Evolutionary conservation across 2,888 invertebrate species (phyloP), one percentile per base, ranked within the genome.

Genomic region (Pimpla rufipes): DNA sequence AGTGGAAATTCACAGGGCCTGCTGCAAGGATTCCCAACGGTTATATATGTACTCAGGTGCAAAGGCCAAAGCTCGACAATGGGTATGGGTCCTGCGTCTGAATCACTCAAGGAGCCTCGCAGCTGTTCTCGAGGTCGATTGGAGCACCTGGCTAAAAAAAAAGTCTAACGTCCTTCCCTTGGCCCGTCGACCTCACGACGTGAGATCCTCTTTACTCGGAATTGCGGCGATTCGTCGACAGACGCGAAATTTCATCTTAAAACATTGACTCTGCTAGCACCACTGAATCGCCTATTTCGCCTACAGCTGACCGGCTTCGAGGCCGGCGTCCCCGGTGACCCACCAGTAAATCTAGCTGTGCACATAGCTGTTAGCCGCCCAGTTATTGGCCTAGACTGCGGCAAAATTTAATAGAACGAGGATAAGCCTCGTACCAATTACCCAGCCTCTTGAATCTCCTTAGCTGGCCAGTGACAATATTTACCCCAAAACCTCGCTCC

Each of bases 141-240:
- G 7, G 18, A 62, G 64, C 80, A 81, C 80, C 80, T 81, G 75
- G 75, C 57, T 47, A 29, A 21, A 67, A 47, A 77, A 66, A 29
- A 35, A 21, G 5, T 52, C 7, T 59, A 45, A 35, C 45, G 45
- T 57, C 47, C 47, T 70, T 70, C 40, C 45, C 37, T 5, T 18
- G 11, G 35, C 18, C 47, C 68, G 35, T 16, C 57, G 64, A 55
- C 16, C 35, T 47, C 50, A 16, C 35, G 35, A 11, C 2, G 40
- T 16, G 18, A 45, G 8, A 18, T 50, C 57, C 57, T 45, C 16
- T 13, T 40, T n/a, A 23, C 10, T 35, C 8, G n/a, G 16, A 42
- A 71, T 57, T 57, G 3, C 13, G 40, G 1, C 8, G 40, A 4
- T 7, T 35, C 5, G 1, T 35, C 8, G n/a, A 5, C 59, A n/a